These are phyloP conservation scores for Montifringilla adamsi DNA, from an alignment of 2,113 vertebrate species.

Conservation along the genomic window DNA sequence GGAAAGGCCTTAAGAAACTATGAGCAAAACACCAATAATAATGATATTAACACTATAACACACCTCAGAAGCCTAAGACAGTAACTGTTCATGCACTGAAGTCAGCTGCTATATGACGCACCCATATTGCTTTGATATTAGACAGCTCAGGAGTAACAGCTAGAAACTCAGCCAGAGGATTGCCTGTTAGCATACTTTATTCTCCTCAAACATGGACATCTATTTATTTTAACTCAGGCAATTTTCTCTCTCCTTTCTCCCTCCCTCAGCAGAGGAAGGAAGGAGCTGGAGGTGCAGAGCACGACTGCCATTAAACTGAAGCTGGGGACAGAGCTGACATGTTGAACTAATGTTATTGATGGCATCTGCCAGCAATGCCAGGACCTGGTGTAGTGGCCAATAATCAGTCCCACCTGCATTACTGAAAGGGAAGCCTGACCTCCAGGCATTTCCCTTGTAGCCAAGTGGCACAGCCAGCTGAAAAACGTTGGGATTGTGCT, in stretches of 20 bases:
- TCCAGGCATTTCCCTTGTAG: background rate
- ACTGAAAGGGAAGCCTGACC: background rate
- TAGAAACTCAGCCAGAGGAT: conserved; percentile 29
- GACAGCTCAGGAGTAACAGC: conserved; percentile 45
- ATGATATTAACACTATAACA: conserved; percentile 44
- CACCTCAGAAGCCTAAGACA: conserved; percentile 22
- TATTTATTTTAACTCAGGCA: background rate
- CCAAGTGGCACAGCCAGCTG: background rate
- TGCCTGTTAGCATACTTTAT: background rate
- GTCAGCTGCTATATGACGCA: background rate
- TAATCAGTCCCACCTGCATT: background rate
- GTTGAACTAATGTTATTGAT: background rate
- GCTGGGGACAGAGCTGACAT: background rate
- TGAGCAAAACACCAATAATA: conserved; percentile 44
- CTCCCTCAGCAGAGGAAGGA: background rate
- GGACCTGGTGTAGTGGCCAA: background rate
- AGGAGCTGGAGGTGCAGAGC: background rate
- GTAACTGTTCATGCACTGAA: conserved; percentile 30
- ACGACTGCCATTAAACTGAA: background rate
- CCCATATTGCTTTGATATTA: conserved; percentile 16
- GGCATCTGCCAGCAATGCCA: background rate
- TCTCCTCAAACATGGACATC: background rate
- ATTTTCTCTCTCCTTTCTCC: background rate
- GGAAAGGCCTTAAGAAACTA: conserved; percentile 30
- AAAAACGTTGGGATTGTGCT: background rate